These are phyloP conservation scores for Xerus inauris DNA, from an alignment of 2,113 vertebrate species.

Conservation along the genomic window DNA sequence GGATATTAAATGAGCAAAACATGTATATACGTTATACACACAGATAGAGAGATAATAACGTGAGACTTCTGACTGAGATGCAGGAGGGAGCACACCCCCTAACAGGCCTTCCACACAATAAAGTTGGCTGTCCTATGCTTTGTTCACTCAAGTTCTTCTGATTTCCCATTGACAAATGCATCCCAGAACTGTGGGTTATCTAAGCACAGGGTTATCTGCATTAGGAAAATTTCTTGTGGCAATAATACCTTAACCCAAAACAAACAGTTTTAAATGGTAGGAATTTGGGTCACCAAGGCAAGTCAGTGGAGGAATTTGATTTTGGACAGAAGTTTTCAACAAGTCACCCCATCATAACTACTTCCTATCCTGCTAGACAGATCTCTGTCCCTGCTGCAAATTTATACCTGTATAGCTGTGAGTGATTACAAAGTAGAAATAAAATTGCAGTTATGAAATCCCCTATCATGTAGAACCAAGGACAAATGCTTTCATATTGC, in stretches of 20 bases:
- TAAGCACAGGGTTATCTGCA: background rate
- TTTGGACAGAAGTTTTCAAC: background rate
- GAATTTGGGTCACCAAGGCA: background rate
- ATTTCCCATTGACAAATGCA: background rate
- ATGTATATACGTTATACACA: too few species aligned
- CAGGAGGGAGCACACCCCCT: background rate
- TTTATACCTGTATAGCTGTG: background rate
- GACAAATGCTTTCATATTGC: background rate
- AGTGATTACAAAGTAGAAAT: background rate
- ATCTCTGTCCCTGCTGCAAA: background rate
- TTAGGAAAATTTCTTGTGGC: background rate
- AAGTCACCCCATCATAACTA: background rate
- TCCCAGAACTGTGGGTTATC: background rate
- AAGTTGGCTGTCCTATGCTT: background rate
- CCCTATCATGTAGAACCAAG: background rate
- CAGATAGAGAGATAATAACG: background rate
- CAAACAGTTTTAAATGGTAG: conserved; percentile 28
- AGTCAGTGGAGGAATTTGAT: background rate
- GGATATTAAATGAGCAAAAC: conserved; percentile 17
- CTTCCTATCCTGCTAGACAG: background rate
- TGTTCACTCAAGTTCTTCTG: background rate
- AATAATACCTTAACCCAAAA: background rate
- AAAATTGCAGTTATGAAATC: conserved; percentile 7
- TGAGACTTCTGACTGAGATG: background rate
- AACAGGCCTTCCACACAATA: background rate